Evolutionary conservation across 2,797 vertebrate genomes (phyloP).

Genomic region (Melanotaenia parkinsoni): DNA sequence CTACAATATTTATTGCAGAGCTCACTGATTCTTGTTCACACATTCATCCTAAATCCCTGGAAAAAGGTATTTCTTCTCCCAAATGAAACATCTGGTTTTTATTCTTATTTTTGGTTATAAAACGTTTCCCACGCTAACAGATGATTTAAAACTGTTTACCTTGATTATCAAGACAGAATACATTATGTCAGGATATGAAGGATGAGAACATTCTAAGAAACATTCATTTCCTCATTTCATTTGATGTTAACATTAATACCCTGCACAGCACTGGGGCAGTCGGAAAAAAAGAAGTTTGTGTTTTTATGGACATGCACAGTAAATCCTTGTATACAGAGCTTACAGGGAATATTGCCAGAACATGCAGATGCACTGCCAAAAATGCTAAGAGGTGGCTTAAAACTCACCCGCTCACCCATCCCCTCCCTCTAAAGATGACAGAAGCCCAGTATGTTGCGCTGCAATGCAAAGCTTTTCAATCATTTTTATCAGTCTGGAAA

Average conservation of each 20-base stretch:
- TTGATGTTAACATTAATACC: constrained; percentile 52
- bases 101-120: constrained; percentile 2
- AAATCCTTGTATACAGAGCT: constrained; percentile 56
- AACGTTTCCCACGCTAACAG: not conserved
- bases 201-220: not conserved
- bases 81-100: constrained; percentile 12
- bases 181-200: not conserved
- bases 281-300: constrained; percentile 40
- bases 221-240: constrained; percentile 41
- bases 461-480: constrained; percentile 52
- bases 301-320: constrained; percentile 38
- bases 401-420: constrained; percentile 28
- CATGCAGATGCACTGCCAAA: constrained; percentile 64
- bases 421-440: constrained; percentile 31
- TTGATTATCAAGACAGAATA: not conserved
- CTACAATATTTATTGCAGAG: not conserved
- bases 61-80: not conserved
- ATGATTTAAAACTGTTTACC: not conserved
- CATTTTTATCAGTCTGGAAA: constrained; percentile 51
- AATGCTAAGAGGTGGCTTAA: constrained; percentile 66
- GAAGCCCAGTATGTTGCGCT: constrained; percentile 34
- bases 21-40: not conserved
- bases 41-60: constrained; percentile 5
- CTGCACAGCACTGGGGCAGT: constrained; percentile 19
- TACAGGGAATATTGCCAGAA: constrained; percentile 62